phyloP scores from a whole-genome alignment of 1,140 invertebrate genomes.

The Neodiprion lecontei region DNA sequence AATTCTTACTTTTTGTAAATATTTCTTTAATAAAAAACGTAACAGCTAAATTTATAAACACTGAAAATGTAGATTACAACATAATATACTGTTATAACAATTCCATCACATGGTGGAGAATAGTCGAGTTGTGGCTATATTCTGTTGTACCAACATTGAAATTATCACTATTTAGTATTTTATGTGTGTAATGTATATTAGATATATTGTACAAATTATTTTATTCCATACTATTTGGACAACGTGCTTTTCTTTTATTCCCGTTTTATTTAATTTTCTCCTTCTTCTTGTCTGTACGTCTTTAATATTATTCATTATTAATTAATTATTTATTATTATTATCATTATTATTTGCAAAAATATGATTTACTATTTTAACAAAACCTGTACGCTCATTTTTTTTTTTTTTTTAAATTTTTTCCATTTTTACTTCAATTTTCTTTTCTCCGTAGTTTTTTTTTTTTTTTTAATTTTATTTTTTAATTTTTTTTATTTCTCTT shows the following conservation, averaged over 20 bases:
- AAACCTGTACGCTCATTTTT: conserved; percentile 33
- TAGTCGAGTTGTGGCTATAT: conserved; percentile 43
- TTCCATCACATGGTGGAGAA: conserved; percentile 47
- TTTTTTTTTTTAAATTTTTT: conserved; percentile 22
- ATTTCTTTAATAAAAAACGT: conserved; percentile 53
- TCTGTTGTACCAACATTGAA: conserved; percentile 55
- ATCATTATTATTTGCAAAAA: conserved; percentile 49
- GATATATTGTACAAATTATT: conserved; percentile 52
- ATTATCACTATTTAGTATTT: conserved; percentile 44
- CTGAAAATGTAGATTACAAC: conserved; percentile 55
- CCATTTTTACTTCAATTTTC: neutral
- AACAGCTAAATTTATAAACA: conserved; percentile 54
- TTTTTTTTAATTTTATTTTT: neutral
- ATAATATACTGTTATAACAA: conserved; percentile 55
- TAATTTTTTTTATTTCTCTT: neutral
- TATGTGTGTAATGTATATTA: conserved; percentile 8
- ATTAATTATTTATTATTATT: neutral
- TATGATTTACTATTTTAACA: conserved; percentile 46
- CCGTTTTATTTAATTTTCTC: neutral
- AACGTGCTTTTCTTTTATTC: conserved; percentile 41
- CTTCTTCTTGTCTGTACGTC: conserved; percentile 15
- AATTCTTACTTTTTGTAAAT: conserved; percentile 47
- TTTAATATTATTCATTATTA: conserved; percentile 25
- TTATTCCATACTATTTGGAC: conserved; percentile 54
- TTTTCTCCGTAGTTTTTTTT: neutral